Evolutionary conservation across 2,888 invertebrate species (phyloP).

Genomic region (Ceramica pisi): DNA sequence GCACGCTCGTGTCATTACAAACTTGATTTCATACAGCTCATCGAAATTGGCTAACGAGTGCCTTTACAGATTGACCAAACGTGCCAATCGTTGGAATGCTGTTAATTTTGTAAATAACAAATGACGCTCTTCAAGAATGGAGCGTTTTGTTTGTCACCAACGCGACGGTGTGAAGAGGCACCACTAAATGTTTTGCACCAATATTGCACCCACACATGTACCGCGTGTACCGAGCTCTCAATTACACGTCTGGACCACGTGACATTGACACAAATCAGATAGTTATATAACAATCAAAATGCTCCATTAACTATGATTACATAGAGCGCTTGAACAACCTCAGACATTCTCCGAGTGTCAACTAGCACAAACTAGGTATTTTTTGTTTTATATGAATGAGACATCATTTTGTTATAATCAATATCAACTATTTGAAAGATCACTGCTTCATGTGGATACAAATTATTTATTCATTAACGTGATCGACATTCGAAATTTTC

Average conservation of each 20-base stretch:
- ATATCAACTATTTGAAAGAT: slow-evolving; percentile 37
- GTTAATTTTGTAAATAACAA: slow-evolving; percentile 20
- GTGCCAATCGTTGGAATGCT: slow-evolving; percentile 13
- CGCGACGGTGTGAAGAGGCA: slow-evolving; percentile 8
- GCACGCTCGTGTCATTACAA: slow-evolving; percentile 42
- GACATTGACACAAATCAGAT: slow-evolving; percentile 64
- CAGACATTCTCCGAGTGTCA: slow-evolving; percentile 42
- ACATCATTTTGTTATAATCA: slow-evolving; percentile 49
- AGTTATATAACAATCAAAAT: slow-evolving; percentile 65
- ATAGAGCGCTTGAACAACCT: slow-evolving; percentile 40
- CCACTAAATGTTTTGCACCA: slow-evolving; percentile 34
- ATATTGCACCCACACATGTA: slow-evolving; percentile 40
- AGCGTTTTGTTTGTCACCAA: background rate
- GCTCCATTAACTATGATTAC: slow-evolving; percentile 46
- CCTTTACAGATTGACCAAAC: slow-evolving; percentile 19
- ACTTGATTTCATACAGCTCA: slow-evolving; percentile 48
- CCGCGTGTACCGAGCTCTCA: slow-evolving; percentile 47
- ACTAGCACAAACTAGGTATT: slow-evolving; percentile 54
- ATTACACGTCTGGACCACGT: slow-evolving; percentile 61
- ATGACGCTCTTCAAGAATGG: slow-evolving; percentile 6
- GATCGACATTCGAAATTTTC: slow-evolving; percentile 14
- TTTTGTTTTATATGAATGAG: slow-evolving; percentile 47
- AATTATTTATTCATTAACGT: slow-evolving; percentile 16
- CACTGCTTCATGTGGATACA: slow-evolving; percentile 10
- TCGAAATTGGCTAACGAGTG: slow-evolving; percentile 32